Base-by-base conservation (phyloP, 2,113 vertebrate genomes). In the Sinosuthora webbiana region DNA sequence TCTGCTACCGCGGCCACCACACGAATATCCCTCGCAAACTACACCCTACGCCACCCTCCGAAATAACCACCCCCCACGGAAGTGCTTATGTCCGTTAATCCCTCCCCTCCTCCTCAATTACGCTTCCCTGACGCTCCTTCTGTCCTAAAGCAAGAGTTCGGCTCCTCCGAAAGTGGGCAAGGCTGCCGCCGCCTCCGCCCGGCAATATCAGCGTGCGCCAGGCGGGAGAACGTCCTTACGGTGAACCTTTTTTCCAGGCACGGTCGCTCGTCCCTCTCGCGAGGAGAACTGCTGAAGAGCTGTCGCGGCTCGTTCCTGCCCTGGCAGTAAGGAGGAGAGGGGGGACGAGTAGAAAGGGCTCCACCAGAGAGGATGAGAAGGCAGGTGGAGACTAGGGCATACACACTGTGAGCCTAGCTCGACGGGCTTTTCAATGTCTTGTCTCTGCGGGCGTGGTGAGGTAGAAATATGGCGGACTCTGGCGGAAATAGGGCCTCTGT, bases 381-480 rank as follows among this genome's bases (percentile, higher is more conserved):
- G 50, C 55, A 62, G 63, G 45, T 27, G 17, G 44, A 45, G 20
- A 59, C 16, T 62, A 30, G 53, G 30, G 35, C 15, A 45, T 42
- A 9, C 15, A 63, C 74, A 69, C 37, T 9, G 4, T 50, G 37
- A 75, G 33, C 47, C 41, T 31, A 89, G 49, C 68, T 80, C 30
- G 80, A 89, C 85, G 42, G 88, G 49, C 15, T 92, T 87, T 87
- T 88, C 92, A 96, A 68, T 92, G 45, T 81, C 86, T 95, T 52
- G 37, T 86, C 86, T 95, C 85, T 86, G 91, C 94, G 95, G 97
- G 97, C 95, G 97, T 97, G 97, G 97, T 95, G 52, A 87, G 65
- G 89, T 87, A 85, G 91, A 95, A 98, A 98, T 96, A 98, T 98
- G 98, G 98, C 97, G 97, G 96, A 94, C 80, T 88, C 53, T 31